Base-by-base conservation (phyloP, 2,113 vertebrate genomes). In the Phrynosoma platyrhinos region DNA sequence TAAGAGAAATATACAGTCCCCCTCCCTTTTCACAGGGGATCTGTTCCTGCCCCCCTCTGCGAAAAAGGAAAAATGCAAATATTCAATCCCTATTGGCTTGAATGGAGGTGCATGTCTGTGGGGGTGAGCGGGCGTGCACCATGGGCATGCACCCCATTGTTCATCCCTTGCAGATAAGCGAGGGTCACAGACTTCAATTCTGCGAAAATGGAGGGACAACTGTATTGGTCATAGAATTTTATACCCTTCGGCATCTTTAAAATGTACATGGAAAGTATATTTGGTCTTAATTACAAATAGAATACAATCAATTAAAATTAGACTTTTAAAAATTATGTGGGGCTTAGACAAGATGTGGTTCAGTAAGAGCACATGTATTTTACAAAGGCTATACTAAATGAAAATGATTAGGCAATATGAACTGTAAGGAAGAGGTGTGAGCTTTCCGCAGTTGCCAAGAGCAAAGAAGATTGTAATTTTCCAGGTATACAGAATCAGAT, bases 261-360 rank as follows among this genome's bases (percentile, higher is more conserved):
- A 25, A 47, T 72, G 47, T 77, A 81, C 40, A 36, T 8, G 42
- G 21, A 78, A 64, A 77, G 16, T 25, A 20, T 64, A 16, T 32
- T 27, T 53, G 13, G 40, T 62, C 88, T 93, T 87, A 89, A 93
- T 92, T 91, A 75, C 55, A 72, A 91, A 82, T 86, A 52, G 84
- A 90, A 71, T 88, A 92, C 9, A 30, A 30, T 12, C 9, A 27
- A 47, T 47, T 47, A 47, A 47, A 82, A 86, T 80, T 72, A 27
- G 89, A 89, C 91, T 87, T 92, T 92, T 86, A 84, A 91, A 58
- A 93, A 93, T 91, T 82, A 94, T 92, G 90, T 79, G 90, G 82
- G 47, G 85, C 81, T 86, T 80, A n/a, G 0, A 40, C 32, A 86
- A 75, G 52, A 66, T 52, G 40, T 27, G 40, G 47, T 82, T 74